Conservation (phyloP, 2,888 invertebrate genomes). For the Polia nebulosa region DNA sequence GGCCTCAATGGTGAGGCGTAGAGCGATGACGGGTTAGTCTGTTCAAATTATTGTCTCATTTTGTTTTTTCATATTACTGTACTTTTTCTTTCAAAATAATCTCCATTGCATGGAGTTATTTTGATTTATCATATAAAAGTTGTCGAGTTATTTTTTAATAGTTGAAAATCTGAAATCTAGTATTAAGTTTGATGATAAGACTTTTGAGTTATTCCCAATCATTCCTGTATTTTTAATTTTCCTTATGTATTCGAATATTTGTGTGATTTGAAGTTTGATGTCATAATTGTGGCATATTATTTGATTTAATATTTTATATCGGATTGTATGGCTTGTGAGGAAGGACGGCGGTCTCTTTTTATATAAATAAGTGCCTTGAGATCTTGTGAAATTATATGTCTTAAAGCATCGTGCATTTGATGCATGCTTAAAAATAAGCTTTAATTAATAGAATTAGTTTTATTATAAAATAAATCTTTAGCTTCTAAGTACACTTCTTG, state of each 20-base stretch:
- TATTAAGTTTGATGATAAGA: constrained; percentile 33
- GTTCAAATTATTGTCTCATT: too few relatives aligned
- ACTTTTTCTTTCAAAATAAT: background rate
- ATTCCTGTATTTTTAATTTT: constrained; percentile 55
- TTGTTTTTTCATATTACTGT: background rate
- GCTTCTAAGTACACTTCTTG: constrained; percentile 27
- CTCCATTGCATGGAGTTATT: too few relatives aligned
- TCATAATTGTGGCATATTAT: constrained; percentile 21
- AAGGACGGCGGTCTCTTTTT: background rate
- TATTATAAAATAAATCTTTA: constrained; percentile 39
- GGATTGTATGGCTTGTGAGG: background rate
- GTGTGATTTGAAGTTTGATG: background rate
- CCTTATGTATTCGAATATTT: constrained; percentile 20
- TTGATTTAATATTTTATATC: background rate
- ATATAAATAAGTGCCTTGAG: constrained; percentile 47
- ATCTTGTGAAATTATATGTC: constrained; percentile 48
- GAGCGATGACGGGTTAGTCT: too few relatives aligned
- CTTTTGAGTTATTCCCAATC: constrained; percentile 41
- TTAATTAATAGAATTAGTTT: constrained; percentile 54
- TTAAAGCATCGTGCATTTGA: constrained; percentile 52
- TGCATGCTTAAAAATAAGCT: constrained; percentile 60
- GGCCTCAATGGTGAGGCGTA: too few relatives aligned
- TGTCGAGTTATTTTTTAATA: background rate
- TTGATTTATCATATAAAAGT: too few relatives aligned
- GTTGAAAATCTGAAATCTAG: constrained; percentile 12